phyloP scores from a whole-genome alignment of 2,888 invertebrate genomes.

The Macrosoma leucophasiata region DNA sequence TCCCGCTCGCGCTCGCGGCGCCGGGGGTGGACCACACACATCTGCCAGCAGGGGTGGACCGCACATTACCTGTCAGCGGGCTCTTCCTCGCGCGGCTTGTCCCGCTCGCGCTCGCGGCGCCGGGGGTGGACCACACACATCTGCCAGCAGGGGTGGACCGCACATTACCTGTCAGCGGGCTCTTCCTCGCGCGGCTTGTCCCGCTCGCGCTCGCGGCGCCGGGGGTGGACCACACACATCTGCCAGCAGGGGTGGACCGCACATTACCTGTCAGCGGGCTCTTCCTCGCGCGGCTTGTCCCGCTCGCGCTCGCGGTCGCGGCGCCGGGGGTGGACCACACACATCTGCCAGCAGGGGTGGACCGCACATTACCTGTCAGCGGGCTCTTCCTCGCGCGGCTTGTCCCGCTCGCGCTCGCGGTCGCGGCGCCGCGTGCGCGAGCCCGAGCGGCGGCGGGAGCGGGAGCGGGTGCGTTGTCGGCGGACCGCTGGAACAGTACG shows the following conservation, averaged over 20 bases:
- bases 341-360: no score
- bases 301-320: conserved; percentile 26
- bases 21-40: no score
- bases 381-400: conserved; percentile 24
- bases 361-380: no score
- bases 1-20: conserved; percentile 27
- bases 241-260: no score
- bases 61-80: conserved; percentile 16
- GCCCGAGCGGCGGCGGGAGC: conserved; percentile 41
- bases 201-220: conserved; percentile 26
- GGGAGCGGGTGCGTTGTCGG: conserved; percentile 38
- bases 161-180: conserved; percentile 15
- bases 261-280: conserved; percentile 14
- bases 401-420: conserved; percentile 28
- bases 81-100: conserved; percentile 25
- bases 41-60: no score
- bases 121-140: no score
- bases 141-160: no score
- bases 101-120: conserved; percentile 27
- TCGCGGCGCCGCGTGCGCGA: conserved; percentile 34
- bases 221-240: no score
- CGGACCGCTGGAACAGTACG: conserved; percentile 6
- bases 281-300: conserved; percentile 26
- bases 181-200: conserved; percentile 27
- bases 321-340: conserved; percentile 21